Evolutionary conservation across 2,113 vertebrate genomes (phyloP), one percentile per base, ranked within the genome.

Genomic region (Hippocampus comes): DNA sequence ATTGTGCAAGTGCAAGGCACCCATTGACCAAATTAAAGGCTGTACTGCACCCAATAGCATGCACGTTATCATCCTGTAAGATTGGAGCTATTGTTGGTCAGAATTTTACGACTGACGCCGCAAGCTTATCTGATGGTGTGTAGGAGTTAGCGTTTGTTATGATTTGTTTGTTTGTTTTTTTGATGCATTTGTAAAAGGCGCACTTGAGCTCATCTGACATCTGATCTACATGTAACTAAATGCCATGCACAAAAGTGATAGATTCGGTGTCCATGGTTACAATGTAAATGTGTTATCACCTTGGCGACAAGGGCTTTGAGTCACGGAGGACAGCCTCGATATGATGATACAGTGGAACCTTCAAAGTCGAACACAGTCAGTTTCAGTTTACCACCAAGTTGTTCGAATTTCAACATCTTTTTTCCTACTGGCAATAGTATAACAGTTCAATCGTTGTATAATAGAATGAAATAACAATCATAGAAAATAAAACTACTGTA

Each of bases 221-320:
- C 59, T 85, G 76, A 81, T 85, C 82, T 78, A 81, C 75, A 77
- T 74, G 77, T 78, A 79, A 78, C 63, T 53, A 80, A 74, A 81
- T 80, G 82, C 74, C 55, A 68, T 70, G 49, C 76, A 49, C 78
- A 18, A 70, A 73, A n/a, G 78, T 82, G 84, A 89, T 80, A 76
- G 72, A 85, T 86, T 76, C 72, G 76, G 79, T 87, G 84, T 25
- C 63, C 75, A 81, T 90, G 86, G 84, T 86, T 86, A 86, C 88
- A 83, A 79, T 86, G 80, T 81, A 84, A 83, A 86, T 85, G 70
- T 82, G 80, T 84, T 83, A 86, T 90, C 90, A 90, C 88, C 82
- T 85, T 86, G 80, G 91, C 88, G 86, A 89, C 86, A 51, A 61
- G 78, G 83, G 80, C 78, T n/a, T 80, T 69, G 75, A 82, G 68